phyloP scores from a whole-genome alignment of 2,113 vertebrate species.

The Gobio gobio region DNA sequence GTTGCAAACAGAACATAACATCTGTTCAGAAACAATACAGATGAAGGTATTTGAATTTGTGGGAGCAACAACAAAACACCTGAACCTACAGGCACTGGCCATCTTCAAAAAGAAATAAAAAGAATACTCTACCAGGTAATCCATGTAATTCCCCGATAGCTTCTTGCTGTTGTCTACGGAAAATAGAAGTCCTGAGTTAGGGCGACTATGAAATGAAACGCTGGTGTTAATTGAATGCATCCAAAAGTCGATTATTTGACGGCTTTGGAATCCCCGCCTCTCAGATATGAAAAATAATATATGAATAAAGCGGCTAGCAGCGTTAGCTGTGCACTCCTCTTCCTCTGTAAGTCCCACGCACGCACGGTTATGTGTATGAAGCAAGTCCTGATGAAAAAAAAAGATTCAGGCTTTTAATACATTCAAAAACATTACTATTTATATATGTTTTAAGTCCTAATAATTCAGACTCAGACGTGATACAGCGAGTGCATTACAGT shows the following conservation, averaged over 20 bases:
- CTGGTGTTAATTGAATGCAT: conserved; percentile 51
- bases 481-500: background rate
- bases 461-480: background rate
- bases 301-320: conserved; percentile 34
- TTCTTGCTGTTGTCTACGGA: conserved; percentile 42
- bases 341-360: background rate
- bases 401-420: background rate
- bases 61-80: conserved; percentile 15
- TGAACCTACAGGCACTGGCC: background rate
- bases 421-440: background rate
- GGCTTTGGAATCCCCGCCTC: conserved; percentile 55
- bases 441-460: background rate
- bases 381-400: background rate
- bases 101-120: conserved; percentile 15
- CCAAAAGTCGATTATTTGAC: conserved; percentile 37
- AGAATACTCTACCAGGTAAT: conserved; percentile 59
- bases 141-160: conserved; percentile 54
- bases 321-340: conserved; percentile 24
- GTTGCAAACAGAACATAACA: no score
- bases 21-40: background rate
- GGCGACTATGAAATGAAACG: conserved; percentile 29
- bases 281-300: conserved; percentile 45
- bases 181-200: conserved; percentile 37
- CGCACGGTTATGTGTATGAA: background rate
- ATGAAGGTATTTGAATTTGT: background rate